Conservation (phyloP, 2,113 vertebrate species). For the Chlorocebus sabaeus region DNA sequence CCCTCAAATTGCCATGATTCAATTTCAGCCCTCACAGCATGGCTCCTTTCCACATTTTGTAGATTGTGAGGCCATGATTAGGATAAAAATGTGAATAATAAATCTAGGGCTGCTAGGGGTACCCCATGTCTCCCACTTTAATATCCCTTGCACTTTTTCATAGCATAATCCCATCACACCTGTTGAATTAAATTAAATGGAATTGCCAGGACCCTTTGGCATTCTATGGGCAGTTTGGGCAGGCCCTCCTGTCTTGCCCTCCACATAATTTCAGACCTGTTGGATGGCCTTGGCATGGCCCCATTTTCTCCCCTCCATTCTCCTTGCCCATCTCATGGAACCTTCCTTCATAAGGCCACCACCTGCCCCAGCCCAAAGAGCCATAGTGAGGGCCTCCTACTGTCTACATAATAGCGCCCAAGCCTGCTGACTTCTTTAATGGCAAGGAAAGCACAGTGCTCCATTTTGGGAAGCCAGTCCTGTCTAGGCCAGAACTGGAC, state of each 20-base stretch:
- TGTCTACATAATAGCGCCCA: neutral
- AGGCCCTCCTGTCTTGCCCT: neutral
- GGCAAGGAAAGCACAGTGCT: constrained; percentile 32
- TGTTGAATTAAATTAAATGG: constrained; percentile 2
- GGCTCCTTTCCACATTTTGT: neutral
- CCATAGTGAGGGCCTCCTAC: neutral
- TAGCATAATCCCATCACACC: neutral
- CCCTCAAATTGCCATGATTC: neutral
- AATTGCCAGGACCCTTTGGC: neutral
- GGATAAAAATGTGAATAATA: neutral
- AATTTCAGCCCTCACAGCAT: neutral
- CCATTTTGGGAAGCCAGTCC: neutral
- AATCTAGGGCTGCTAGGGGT: neutral
- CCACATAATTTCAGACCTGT: neutral
- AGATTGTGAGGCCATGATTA: neutral
- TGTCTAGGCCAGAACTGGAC: neutral
- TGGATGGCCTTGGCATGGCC: neutral
- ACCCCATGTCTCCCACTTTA: neutral
- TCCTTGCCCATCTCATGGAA: neutral
- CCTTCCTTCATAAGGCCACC: neutral
- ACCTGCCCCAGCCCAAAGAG: neutral
- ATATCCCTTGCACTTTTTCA: neutral
- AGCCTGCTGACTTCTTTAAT: neutral
- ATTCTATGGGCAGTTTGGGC: neutral
- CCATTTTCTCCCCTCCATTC: neutral